phyloP scores from a whole-genome alignment of 1,140 invertebrate genomes.

The Mycetomoellerius zeteki region DNA sequence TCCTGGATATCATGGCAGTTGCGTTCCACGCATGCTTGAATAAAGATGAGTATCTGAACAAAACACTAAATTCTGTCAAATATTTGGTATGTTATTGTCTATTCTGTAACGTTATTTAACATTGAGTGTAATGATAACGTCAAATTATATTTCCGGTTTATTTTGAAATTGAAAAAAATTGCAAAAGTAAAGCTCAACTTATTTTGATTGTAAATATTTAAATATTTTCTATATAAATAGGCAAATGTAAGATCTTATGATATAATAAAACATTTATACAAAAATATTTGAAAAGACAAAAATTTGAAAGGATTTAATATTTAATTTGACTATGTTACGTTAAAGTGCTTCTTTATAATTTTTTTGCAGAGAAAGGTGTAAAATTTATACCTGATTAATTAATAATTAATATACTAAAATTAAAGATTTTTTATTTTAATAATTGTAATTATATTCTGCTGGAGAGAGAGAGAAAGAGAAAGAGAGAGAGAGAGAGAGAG shows the following conservation, averaged over 20 bases:
- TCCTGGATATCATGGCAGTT: slow-evolving; percentile 38
- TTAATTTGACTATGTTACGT: neutral
- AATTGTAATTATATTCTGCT: neutral
- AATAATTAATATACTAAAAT: neutral
- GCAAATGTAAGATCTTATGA: neutral
- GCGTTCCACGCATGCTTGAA: slow-evolving; percentile 33
- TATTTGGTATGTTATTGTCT: neutral
- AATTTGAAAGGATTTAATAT: neutral
- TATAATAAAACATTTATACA: neutral
- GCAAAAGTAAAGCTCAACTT: neutral
- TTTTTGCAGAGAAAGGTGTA: neutral
- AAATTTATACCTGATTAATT: slow-evolving; percentile 10
- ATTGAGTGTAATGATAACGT: neutral
- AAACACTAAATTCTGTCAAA: neutral
- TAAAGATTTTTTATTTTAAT: neutral
- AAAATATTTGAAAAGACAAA: neutral
- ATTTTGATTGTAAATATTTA: neutral
- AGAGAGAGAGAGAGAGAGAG: too few relatives aligned
- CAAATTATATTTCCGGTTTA: neutral
- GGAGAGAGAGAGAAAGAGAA: too few relatives aligned
- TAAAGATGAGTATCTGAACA: slow-evolving; percentile 32
- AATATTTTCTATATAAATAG: slow-evolving; percentile 18
- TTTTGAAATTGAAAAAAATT: neutral
- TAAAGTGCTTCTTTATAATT: neutral
- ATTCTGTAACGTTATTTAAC: neutral